phyloP scores from a whole-genome alignment of 2,888 invertebrate genomes.

The Prenolepis imparis region DNA sequence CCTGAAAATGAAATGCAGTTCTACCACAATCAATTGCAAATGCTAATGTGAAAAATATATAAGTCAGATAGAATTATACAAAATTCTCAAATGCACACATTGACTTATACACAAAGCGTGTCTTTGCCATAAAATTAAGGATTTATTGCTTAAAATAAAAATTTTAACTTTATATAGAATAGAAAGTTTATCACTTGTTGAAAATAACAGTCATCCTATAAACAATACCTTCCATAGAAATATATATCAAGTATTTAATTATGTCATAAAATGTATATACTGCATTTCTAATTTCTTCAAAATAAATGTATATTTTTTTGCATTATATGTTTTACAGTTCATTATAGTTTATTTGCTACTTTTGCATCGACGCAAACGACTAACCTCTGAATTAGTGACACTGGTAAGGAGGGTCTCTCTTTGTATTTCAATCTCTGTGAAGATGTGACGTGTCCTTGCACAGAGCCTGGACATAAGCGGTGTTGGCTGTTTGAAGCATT shows the following conservation, averaged over 20 bases:
- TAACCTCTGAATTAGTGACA: constrained; percentile 86
- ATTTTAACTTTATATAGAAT: not conserved
- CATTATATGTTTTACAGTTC: not conserved
- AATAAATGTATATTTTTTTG: not conserved
- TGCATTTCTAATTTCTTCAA: not conserved
- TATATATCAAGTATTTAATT: not conserved
- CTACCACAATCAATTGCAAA: constrained; percentile 56
- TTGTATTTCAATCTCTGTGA: constrained; percentile 90
- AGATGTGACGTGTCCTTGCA: constrained; percentile 83
- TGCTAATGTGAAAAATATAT: constrained; percentile 56
- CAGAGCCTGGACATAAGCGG: constrained; percentile 85
- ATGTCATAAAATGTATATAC: not conserved
- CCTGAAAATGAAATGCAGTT: constrained; percentile 51
- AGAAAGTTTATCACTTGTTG: not conserved
- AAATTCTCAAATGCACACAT: constrained; percentile 20
- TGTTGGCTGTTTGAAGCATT: constrained; percentile 82
- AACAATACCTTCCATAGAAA: not conserved
- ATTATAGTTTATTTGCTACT: constrained; percentile 5
- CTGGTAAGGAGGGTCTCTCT: constrained; percentile 88
- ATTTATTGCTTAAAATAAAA: constrained; percentile 14
- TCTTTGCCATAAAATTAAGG: constrained; percentile 26
- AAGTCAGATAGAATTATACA: constrained; percentile 48
- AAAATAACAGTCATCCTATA: not conserved
- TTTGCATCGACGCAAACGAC: constrained; percentile 75
- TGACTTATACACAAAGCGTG: constrained; percentile 24